Base-by-base conservation (phyloP, 2,888 invertebrate species). In the Rugalucina vietnamica region DNA sequence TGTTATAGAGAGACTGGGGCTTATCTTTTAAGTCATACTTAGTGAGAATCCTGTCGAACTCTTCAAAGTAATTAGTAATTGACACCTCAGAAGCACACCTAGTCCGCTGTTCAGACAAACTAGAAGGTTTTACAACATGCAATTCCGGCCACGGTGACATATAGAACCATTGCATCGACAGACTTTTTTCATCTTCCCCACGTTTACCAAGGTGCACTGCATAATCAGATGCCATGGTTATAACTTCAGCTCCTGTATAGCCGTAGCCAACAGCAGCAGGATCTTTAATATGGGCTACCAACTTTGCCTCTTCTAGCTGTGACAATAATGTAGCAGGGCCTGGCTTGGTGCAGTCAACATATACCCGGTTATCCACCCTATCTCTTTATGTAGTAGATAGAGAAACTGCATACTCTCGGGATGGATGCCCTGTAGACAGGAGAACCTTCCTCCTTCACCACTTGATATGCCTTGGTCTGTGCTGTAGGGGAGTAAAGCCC, bases 1-100 rank as follows among this genome's bases (percentile, higher is more conserved):
- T 71, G 43, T 85, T 86, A 60, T 75, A 86, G 2, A 77, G 77
- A 12, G 10, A 18, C 14, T 83, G 71, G 2, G 86, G 86, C 14
- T 57, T 73, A 8, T 83, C 78, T 36, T 72, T 76, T 12, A 85
- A 27, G 24, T 82, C 27, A 39, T 85, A 77, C 39, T 82, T 85
- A 1, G 27, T 24, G 0, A 85, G 12, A 12, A 80, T 79, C 0
- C 18, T 0, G 1, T 32, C 65, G n/a, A 82, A 70, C 36, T 76
- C 79, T 18, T 36, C 0, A 57, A 70, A 82, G 29, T 78, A 81
- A 4, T 43, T 76, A 27, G 0, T 43, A 14, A 83, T 39, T 39
- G 36, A n/a, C 0, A 71, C 79, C 32, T 36, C 27, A 0, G 74
- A 70, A 2, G 74, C 69, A 18, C 32, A 65, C 8, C 71, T 72